These are phyloP conservation scores for Sclerodermus sp. DNA, from an alignment of 2,888 invertebrate genomes.

Conservation along the genomic window DNA sequence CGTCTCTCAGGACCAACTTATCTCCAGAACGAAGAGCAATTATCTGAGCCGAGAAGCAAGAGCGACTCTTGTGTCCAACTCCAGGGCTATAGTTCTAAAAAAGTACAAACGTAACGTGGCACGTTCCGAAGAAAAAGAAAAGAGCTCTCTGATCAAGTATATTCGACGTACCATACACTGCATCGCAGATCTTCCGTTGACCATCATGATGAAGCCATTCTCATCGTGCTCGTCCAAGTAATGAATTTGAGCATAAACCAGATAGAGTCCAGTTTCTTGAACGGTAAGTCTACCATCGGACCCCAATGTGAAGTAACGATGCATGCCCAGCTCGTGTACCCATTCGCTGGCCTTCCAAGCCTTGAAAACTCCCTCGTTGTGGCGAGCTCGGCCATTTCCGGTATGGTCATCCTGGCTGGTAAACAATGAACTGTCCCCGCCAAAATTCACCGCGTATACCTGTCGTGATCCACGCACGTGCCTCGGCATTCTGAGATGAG, in stretches of 20 bases:
- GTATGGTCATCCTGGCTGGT: constrained; percentile 41
- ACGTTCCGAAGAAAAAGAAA: no score
- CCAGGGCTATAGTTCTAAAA: constrained; percentile 46
- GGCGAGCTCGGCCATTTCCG: constrained; percentile 70
- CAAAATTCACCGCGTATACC: constrained; percentile 43
- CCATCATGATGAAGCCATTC: constrained; percentile 74
- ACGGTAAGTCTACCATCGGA: constrained; percentile 68
- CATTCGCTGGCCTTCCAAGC: constrained; percentile 69
- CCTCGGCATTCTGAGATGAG: constrained; percentile 19
- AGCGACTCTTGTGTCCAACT: constrained; percentile 43
- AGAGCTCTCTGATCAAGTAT: no score
- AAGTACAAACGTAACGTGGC: no score
- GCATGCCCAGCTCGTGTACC: constrained; percentile 66
- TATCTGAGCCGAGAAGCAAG: constrained; percentile 48
- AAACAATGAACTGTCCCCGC: constrained; percentile 40
- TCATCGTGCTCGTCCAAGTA: constrained; percentile 77
- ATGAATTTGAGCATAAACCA: constrained; percentile 80
- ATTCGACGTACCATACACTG: constrained; percentile 70
- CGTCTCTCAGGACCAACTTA: constrained; percentile 69
- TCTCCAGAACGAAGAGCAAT: constrained; percentile 60
- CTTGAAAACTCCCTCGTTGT: constrained; percentile 65
- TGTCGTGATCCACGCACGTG: constrained; percentile 35
- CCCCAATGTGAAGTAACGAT: constrained; percentile 64
- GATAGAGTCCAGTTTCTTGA: constrained; percentile 72
- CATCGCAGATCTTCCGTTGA: constrained; percentile 65